These are phyloP conservation scores for Phoxinus phoxinus DNA, from an alignment of 2,113 vertebrate species.

Conservation along the genomic window DNA sequence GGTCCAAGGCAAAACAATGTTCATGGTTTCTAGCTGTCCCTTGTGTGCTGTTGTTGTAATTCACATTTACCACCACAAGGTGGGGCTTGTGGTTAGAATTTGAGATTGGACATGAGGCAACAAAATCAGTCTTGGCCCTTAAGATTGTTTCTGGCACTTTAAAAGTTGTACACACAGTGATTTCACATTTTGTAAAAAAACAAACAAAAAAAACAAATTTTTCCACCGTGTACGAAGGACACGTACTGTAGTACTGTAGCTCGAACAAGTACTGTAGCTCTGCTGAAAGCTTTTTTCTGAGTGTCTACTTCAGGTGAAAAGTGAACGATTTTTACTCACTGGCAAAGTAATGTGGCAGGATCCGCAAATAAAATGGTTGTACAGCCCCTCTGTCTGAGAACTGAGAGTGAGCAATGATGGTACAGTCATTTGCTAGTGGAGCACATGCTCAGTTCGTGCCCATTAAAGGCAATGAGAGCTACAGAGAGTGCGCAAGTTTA, in stretches of 20 bases:
- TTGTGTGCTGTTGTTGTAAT: slow-evolving; percentile 45
- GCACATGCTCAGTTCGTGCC: slow-evolving; percentile 3
- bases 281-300: slow-evolving; percentile 6
- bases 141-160: not conserved
- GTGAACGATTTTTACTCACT: slow-evolving; percentile 12
- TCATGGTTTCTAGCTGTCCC: not conserved
- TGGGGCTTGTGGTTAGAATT: slow-evolving; percentile 59
- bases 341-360: slow-evolving; percentile 3
- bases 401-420: not conserved
- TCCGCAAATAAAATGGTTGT: slow-evolving; percentile 7
- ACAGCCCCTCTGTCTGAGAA: not conserved
- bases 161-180: slow-evolving; percentile 22
- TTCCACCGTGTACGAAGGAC: no score
- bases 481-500: not conserved
- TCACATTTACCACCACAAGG: slow-evolving; percentile 62
- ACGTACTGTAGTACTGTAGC: no score
- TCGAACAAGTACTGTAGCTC: not conserved
- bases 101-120: not conserved
- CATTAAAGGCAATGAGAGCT: slow-evolving; percentile 25
- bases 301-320: not conserved
- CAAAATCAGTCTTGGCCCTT: not conserved
- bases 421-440: not conserved
- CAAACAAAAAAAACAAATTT: no score
- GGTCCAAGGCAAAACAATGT: not conserved
- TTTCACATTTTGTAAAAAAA: slow-evolving; percentile 10